phyloP scores from a whole-genome alignment of 2,113 vertebrate genomes.

The Rutilus rutilus region DNA sequence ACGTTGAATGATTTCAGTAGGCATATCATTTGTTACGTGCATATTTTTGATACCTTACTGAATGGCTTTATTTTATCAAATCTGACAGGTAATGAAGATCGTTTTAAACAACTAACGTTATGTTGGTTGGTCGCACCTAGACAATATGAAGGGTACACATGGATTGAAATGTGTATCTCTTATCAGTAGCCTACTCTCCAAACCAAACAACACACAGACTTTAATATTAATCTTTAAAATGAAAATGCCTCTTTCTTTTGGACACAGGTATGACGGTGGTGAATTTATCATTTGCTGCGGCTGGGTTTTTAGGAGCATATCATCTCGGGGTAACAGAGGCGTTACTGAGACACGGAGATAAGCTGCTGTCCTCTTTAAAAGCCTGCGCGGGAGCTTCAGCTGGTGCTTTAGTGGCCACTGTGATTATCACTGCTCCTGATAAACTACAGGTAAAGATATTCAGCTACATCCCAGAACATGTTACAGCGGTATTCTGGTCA shows the following conservation, averaged over 20 bases:
- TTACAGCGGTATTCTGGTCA: too few species aligned
- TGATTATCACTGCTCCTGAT: constrained; percentile 86
- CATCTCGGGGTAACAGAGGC: constrained; percentile 88
- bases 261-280: constrained; percentile 65
- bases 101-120: not conserved
- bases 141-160: not conserved
- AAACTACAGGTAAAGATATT: constrained; percentile 82
- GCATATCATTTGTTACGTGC: not conserved
- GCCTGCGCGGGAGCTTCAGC: constrained; percentile 89
- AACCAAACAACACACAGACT: not conserved
- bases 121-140: not conserved
- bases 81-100: not conserved
- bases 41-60: not conserved
- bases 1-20: not conserved
- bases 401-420: constrained; percentile 84
- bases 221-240: not conserved
- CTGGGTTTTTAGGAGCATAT: constrained; percentile 91
- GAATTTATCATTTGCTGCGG: constrained; percentile 89
- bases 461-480: not conserved
- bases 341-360: constrained; percentile 80
- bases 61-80: not conserved
- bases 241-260: not conserved
- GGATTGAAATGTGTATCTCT: not conserved
- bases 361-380: constrained; percentile 77
- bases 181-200: not conserved